Evolutionary conservation across 2,888 invertebrate species (phyloP).

Genomic region (Hemithea aestivaria): DNA sequence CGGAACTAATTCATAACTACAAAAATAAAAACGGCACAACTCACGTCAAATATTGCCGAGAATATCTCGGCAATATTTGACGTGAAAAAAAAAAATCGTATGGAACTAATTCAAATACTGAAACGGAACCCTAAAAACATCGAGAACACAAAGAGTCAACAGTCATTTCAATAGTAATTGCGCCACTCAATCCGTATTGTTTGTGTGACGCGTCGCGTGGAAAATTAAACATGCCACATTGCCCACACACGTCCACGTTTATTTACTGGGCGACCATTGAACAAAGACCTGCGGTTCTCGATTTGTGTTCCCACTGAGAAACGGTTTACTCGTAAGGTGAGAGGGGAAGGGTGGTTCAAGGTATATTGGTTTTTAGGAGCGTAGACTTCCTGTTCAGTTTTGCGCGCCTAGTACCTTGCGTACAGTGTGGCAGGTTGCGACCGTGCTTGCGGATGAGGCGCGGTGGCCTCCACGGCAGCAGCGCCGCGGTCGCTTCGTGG

Average conservation of each 20-base stretch:
- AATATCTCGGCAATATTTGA: too few species aligned
- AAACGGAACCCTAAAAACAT: too few species aligned
- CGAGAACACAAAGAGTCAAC: too few species aligned
- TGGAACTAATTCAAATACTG: too few species aligned
- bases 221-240: conserved; percentile 24
- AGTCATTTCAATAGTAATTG: conserved; percentile 6
- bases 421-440: conserved; percentile 62
- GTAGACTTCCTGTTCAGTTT: conserved; percentile 35
- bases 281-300: conserved; percentile 20
- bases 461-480: conserved; percentile 24
- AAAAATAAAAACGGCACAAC: too few species aligned
- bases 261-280: conserved; percentile 34
- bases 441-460: conserved; percentile 38
- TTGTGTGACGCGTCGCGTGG: conserved; percentile 10
- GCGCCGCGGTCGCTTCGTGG: conserved; percentile 27
- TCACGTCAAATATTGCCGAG: too few species aligned
- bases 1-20: too few species aligned
- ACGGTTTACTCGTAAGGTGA: conserved; percentile 9
- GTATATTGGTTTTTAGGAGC: conserved; percentile 12
- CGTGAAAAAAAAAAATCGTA: too few species aligned
- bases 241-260: conserved; percentile 31
- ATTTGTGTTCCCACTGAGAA: background rate
- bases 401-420: conserved; percentile 68
- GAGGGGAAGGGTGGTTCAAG: conserved; percentile 31
- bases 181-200: conserved; percentile 15